These are phyloP conservation scores for Eubucco bourcierii DNA, from an alignment of 2,113 vertebrate genomes.

Conservation along the genomic window DNA sequence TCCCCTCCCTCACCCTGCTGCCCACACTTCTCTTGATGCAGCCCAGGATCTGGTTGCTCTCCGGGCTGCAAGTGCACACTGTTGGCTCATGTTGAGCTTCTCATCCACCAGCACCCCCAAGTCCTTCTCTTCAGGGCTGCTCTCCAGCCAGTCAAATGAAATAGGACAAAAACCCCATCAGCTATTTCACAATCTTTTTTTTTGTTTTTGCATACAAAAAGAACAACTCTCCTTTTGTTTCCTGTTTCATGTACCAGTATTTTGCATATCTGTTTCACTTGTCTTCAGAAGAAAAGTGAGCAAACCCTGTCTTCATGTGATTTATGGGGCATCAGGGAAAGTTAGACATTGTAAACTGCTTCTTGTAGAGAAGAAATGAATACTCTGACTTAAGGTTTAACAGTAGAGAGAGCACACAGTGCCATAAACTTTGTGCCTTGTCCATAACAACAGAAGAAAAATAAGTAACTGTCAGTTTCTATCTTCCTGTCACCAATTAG, in stretches of 20 bases:
- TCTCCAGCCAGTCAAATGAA: background rate
- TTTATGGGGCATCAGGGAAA: background rate
- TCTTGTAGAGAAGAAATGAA: background rate
- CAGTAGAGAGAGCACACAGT: background rate
- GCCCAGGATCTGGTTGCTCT: too few relatives aligned
- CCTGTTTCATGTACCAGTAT: background rate
- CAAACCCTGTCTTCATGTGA: background rate
- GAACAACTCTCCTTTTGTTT: background rate
- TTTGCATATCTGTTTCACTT: background rate
- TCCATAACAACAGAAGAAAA: background rate
- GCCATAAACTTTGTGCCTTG: background rate
- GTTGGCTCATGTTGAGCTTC: too few relatives aligned
- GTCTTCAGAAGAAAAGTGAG: background rate
- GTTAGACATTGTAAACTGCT: background rate
- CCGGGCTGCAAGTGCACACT: too few relatives aligned
- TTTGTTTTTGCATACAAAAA: background rate
- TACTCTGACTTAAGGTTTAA: background rate
- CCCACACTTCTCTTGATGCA: too few relatives aligned
- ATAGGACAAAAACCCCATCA: background rate
- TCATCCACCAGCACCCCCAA: too few relatives aligned
- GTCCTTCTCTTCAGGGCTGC: too few relatives aligned
- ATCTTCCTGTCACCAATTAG: background rate
- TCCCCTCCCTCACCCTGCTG: too few relatives aligned
- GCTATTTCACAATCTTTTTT: background rate
- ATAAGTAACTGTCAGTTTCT: background rate